Conservation (phyloP, 2,888 invertebrate genomes). For the Pocota personata region DNA sequence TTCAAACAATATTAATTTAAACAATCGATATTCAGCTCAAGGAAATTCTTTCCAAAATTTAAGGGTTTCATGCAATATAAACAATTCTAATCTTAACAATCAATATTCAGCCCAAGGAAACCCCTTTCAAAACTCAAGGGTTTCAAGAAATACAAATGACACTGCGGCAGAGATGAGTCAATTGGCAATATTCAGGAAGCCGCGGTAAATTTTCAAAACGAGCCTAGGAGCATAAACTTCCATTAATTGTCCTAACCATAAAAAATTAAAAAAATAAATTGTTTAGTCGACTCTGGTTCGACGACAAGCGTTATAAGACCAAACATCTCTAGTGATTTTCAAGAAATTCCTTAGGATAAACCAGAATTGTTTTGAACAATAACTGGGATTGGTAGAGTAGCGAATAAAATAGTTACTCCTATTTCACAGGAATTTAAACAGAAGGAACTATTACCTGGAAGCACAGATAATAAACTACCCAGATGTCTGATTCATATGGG, state of each 20-base stretch:
- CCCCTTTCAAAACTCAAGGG: background rate
- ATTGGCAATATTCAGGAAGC: background rate
- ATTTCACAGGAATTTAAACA: background rate
- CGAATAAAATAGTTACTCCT: background rate
- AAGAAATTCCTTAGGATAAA: background rate
- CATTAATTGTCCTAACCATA: background rate
- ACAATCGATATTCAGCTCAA: background rate
- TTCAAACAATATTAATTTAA: background rate
- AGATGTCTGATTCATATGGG: no score
- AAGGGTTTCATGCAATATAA: no score
- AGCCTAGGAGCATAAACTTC: background rate
- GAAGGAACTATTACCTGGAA: background rate
- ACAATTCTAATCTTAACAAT: no score
- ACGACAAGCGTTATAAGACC: background rate
- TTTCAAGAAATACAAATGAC: background rate
- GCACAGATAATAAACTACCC: no score
- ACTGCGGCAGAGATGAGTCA: conserved; percentile 1
- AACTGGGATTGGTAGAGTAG: background rate
- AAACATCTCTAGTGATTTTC: background rate
- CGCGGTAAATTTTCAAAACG: background rate
- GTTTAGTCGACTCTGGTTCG: background rate
- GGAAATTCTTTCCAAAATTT: background rate
- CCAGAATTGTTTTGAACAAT: background rate
- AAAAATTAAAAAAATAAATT: background rate
- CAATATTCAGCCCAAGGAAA: background rate